phyloP scores from a whole-genome alignment of 2,888 invertebrate species.

The Axea sp. region DNA sequence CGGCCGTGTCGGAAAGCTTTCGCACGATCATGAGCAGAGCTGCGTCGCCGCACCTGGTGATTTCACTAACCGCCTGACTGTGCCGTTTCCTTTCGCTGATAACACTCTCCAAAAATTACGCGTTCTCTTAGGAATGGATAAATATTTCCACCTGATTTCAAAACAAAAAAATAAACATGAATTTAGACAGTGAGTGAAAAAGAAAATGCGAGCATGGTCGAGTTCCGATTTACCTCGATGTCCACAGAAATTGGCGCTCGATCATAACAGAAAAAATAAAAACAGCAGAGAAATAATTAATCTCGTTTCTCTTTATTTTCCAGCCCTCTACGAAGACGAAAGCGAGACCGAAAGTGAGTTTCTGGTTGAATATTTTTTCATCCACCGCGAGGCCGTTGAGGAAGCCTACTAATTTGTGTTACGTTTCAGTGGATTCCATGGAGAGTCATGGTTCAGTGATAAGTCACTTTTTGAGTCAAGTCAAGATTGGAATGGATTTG shows the following conservation, averaged over 20 bases:
- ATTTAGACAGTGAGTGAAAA: conserved; percentile 71
- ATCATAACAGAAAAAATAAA: too few species aligned
- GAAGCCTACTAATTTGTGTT: too few species aligned
- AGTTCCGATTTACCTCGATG: too few species aligned
- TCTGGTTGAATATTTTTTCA: not conserved
- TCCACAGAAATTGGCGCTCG: too few species aligned
- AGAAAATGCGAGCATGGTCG: too few species aligned
- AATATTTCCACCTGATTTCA: conserved; percentile 62
- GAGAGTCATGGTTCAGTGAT: conserved; percentile 98
- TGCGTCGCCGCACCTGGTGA: not conserved
- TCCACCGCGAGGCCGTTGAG: too few species aligned
- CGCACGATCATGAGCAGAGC: conserved; percentile 2
- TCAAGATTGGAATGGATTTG: conserved; percentile 99
- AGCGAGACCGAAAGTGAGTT: conserved; percentile 88
- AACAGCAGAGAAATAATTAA: too few species aligned
- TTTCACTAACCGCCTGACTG: not conserved
- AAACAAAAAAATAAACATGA: conserved; percentile 68
- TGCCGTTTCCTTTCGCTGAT: conserved; percentile 16
- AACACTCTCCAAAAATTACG: conserved; percentile 47
- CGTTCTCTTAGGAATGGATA: conserved; percentile 73
- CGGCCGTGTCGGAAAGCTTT: not conserved
- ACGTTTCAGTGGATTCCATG: conserved; percentile 89
- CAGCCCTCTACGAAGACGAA: conserved; percentile 94
- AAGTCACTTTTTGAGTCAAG: conserved; percentile 97
- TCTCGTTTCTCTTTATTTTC: conserved; percentile 71